Evolutionary conservation across 2,113 vertebrate species (phyloP), one percentile per base, ranked within the genome.

Genomic region (Ochotona princeps): DNA sequence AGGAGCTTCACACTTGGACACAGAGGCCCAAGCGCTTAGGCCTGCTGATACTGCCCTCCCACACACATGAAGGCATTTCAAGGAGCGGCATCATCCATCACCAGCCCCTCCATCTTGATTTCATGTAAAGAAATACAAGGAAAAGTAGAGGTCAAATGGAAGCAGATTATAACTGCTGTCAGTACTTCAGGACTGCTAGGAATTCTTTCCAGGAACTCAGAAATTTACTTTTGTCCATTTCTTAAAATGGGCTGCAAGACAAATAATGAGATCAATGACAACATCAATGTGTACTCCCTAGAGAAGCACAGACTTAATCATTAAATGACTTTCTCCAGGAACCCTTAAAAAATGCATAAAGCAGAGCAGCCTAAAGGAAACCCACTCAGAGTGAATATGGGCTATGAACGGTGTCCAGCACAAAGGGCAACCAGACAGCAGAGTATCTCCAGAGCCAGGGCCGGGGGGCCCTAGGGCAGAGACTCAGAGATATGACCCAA

Each of bases 141-240:
- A 30, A 76, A 76, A 10, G 49, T 74, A 11, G 51, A 75, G 85
- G 13, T 67, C 30, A 49, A 32, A 30, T 60, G 18, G 67, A 75
- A 88, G 30, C 61, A 93, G 47, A 60, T 93, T 47, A 69, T 26
- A 51, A 76, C 2, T 76, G 69, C 87, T 81, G 75, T 90, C 28
- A 57, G 67, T 15, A 47, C 8, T 66, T 32, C 75, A 79, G 23
- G 66, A 2, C 66, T 32, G 30, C 30, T 47, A 20, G 49, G 23
- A 28, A 44, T 63, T 63, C 15, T 38, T 67, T 63, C 38, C 28
- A 82, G 38, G 54, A 63, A 72, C 23, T 82, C 78, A 73, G 25
- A 79, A 47, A 70, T 73, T 65, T 73, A 51, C 35, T 28, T 80
- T 47, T 57, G 14, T 18, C 54, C 54, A 57, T 57, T 21, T 30